Evolutionary conservation across 2,797 vertebrate species (phyloP).

Genomic region (Nyctibius grandis): DNA sequence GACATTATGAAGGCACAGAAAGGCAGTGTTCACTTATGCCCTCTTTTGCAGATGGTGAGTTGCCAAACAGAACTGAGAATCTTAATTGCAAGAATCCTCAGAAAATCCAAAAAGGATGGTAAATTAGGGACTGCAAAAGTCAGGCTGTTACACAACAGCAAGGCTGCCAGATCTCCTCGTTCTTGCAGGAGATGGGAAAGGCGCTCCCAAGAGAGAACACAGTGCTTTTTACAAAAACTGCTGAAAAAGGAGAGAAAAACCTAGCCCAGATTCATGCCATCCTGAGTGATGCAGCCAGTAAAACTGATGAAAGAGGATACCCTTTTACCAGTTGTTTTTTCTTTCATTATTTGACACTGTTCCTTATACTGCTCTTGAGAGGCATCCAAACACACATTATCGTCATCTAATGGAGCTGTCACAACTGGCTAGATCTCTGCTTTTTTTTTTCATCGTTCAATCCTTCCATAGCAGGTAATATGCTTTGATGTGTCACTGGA

Average conservation of each 20-base stretch:
- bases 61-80: constrained; percentile 8
- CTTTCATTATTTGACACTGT: background rate
- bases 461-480: background rate
- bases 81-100: background rate
- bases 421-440: background rate
- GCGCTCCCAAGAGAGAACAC: background rate
- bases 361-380: background rate
- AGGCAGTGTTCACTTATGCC: background rate
- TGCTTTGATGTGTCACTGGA: background rate
- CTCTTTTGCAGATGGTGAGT: constrained; percentile 16
- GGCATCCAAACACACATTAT: background rate
- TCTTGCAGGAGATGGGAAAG: background rate
- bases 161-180: background rate
- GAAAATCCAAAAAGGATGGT: background rate
- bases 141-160: background rate
- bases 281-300: background rate
- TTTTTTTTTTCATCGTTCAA: fast-evolving
- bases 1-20: background rate
- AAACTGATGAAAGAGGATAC: background rate
- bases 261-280: background rate
- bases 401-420: background rate
- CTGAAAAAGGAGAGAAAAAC: background rate
- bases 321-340: background rate
- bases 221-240: background rate
- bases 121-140: constrained; percentile 16